Conservation (phyloP, 2,113 vertebrate species). For the Naja naja region DNA sequence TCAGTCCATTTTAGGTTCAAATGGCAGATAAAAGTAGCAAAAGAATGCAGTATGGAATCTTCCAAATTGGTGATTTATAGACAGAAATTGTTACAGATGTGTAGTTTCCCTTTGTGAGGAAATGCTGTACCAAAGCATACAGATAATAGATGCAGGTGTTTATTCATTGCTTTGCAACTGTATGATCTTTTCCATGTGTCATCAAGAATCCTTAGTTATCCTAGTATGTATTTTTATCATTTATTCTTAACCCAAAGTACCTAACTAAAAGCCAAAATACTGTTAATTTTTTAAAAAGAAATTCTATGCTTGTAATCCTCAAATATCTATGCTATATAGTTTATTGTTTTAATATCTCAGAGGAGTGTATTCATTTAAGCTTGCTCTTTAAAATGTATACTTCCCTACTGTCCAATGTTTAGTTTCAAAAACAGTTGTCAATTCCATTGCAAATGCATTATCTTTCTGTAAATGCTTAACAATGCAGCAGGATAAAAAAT, state of each 20-base stretch:
- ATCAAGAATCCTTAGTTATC: not conserved
- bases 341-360: not conserved
- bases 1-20: accelerated
- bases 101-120: not conserved
- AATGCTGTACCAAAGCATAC: not conserved
- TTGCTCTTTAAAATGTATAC: not conserved
- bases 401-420: not conserved
- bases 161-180: not conserved
- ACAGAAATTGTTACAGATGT: accelerated
- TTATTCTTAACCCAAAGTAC: accelerated
- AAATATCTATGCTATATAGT: not conserved
- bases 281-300: not conserved
- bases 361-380: not conserved
- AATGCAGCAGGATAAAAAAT: not conserved
- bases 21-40: accelerated
- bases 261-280: not conserved
- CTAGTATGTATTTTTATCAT: not conserved
- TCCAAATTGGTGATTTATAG: accelerated
- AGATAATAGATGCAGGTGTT: not conserved
- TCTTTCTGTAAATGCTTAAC: not conserved
- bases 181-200: not conserved
- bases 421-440: not conserved
- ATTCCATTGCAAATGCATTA: not conserved
- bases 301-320: not conserved
- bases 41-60: accelerated